phyloP scores from a whole-genome alignment of 35 echinoderm and acorn worm species.

The Ptychodera flava region DNA sequence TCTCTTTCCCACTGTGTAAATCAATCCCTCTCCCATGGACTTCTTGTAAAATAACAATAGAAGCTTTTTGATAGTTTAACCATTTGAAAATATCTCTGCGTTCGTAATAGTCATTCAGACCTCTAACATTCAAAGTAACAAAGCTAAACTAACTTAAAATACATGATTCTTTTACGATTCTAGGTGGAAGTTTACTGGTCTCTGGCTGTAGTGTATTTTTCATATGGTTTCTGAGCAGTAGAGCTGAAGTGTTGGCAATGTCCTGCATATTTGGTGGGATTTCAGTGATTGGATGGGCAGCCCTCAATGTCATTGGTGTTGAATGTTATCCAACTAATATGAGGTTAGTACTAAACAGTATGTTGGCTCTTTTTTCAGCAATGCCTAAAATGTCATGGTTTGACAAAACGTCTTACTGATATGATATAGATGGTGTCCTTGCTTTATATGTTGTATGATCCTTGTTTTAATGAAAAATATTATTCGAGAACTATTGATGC shows the following conservation, averaged over 20 bases:
- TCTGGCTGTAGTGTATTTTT: conserved; percentile 95
- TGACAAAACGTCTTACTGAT: too few species aligned
- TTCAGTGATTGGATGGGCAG: conserved; percentile 73
- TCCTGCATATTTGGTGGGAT: conserved; percentile 75
- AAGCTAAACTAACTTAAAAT: too few species aligned
- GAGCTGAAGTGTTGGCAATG: conserved; percentile 62
- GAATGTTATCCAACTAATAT: conserved; percentile 78
- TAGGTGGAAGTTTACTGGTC: conserved; percentile 69
- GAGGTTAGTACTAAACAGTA: conserved; percentile 38
- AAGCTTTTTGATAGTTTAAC: background rate
- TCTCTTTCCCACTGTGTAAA: too few species aligned
- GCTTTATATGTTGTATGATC: too few species aligned
- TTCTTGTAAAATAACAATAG: background rate
- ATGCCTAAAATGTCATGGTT: too few species aligned
- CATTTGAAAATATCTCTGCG: background rate
- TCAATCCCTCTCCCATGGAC: too few species aligned
- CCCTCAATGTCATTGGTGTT: conserved; percentile 78
- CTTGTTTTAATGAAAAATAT: too few species aligned
- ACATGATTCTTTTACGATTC: too few species aligned
- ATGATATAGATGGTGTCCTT: too few species aligned
- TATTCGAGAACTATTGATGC: too few species aligned
- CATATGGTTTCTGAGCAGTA: conserved; percentile 72
- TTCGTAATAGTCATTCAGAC: background rate
- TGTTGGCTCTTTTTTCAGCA: background rate
- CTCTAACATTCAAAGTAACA: background rate